Evolutionary conservation across 1,140 invertebrate genomes (phyloP).

Genomic region (Ceratina australensis): DNA sequence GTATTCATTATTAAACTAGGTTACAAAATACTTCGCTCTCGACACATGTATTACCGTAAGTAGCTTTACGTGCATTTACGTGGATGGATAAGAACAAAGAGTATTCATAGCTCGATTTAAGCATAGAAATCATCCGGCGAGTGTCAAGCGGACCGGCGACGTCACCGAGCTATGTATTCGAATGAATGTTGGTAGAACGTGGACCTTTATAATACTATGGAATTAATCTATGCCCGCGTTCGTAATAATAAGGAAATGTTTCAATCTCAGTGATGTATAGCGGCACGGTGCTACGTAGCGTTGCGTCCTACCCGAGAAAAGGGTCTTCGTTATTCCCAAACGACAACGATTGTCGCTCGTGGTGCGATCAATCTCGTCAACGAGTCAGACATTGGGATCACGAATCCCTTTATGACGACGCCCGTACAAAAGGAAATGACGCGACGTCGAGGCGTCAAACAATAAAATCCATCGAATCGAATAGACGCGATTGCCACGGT

Average conservation of each 20-base stretch:
- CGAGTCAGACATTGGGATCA: slow-evolving; percentile 56
- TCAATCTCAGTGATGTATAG: slow-evolving; percentile 79
- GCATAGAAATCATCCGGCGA: slow-evolving; percentile 68
- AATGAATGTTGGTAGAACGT: slow-evolving; percentile 55
- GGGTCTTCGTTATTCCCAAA: slow-evolving; percentile 55
- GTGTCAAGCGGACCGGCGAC: slow-evolving; percentile 33
- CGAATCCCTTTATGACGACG: slow-evolving; percentile 49
- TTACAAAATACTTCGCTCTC: neutral
- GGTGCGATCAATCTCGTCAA: slow-evolving; percentile 65
- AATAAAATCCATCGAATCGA: slow-evolving; percentile 52
- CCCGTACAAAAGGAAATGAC: slow-evolving; percentile 6
- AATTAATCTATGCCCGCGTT: slow-evolving; percentile 79
- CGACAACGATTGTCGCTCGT: slow-evolving; percentile 56
- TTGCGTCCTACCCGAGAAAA: slow-evolving; percentile 57
- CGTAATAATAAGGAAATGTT: slow-evolving; percentile 80
- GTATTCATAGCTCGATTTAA: slow-evolving; percentile 67
- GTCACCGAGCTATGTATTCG: slow-evolving; percentile 45
- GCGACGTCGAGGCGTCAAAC: slow-evolving; percentile 10
- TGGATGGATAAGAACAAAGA: slow-evolving; percentile 44
- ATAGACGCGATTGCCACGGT: slow-evolving; percentile 14
- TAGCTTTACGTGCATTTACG: neutral
- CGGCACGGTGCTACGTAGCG: slow-evolving; percentile 54
- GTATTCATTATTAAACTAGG: neutral
- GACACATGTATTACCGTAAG: neutral
- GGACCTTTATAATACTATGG: slow-evolving; percentile 68